Evolutionary conservation across 1,140 invertebrate species (phyloP).

Genomic region (Tetramorium parvispinum): DNA sequence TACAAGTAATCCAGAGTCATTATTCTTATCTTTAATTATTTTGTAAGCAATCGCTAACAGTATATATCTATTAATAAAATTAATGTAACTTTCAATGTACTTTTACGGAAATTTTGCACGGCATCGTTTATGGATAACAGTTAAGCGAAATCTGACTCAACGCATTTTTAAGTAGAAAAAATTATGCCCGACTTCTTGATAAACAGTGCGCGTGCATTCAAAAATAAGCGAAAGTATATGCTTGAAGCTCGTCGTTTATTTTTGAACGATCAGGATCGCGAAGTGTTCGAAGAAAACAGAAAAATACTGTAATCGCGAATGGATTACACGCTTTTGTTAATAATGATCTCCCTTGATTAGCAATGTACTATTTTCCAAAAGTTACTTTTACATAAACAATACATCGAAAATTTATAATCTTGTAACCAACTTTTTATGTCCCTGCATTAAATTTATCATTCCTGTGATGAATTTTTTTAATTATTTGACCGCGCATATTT

Average conservation of each 20-base stretch:
- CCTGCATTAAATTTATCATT: background rate
- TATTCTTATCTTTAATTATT: background rate
- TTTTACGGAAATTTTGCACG: background rate
- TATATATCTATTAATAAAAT: background rate
- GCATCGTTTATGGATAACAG: background rate
- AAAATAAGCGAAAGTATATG: slow-evolving; percentile 27
- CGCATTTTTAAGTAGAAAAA: background rate
- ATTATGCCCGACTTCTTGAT: background rate
- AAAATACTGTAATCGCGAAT: background rate
- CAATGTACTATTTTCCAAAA: background rate
- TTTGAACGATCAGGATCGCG: background rate
- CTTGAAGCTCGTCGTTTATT: slow-evolving; percentile 24
- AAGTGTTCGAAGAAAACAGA: background rate
- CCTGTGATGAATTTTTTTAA: background rate
- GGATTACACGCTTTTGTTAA: background rate
- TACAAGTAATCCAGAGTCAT: background rate
- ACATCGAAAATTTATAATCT: background rate
- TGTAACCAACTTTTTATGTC: background rate
- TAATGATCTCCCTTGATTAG: background rate
- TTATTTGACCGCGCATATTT: background rate
- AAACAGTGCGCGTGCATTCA: background rate
- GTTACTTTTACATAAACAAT: background rate
- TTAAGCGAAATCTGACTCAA: background rate
- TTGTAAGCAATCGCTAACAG: too few relatives aligned
- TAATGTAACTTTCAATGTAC: background rate